These are phyloP conservation scores for Rhagonycha lutea DNA, from an alignment of 2,888 invertebrate genomes.

Conservation along the genomic window DNA sequence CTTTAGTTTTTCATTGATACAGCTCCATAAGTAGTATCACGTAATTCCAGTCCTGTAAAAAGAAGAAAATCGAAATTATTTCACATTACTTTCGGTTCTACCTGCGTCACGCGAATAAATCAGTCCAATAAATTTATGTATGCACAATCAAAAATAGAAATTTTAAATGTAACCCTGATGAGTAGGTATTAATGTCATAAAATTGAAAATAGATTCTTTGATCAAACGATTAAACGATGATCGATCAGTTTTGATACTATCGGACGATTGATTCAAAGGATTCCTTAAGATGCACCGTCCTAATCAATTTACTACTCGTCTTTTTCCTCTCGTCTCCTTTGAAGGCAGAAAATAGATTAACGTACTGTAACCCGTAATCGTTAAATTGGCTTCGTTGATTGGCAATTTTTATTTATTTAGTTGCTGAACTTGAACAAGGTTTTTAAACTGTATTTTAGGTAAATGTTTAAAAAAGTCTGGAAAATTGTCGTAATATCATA, in stretches of 20 bases:
- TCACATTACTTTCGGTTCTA: too few species aligned
- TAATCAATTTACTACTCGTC: constrained; percentile 42
- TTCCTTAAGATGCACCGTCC: constrained; percentile 40
- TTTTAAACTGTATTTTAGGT: too few species aligned
- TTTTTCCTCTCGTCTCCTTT: constrained; percentile 21
- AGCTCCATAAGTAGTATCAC: neutral
- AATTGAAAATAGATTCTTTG: too few species aligned
- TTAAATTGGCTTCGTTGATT: neutral
- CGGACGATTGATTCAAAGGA: constrained; percentile 40
- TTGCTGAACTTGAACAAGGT: too few species aligned
- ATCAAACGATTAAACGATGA: constrained; percentile 31
- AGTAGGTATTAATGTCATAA: too few species aligned
- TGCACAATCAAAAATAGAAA: neutral
- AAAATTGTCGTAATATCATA: too few species aligned
- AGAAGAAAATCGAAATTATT: neutral
- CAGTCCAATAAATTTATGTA: neutral
- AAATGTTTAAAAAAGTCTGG: too few species aligned
- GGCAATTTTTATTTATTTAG: too few species aligned
- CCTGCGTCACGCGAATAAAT: neutral
- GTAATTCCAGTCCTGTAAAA: neutral
- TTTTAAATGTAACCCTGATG: neutral
- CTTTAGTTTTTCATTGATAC: too few species aligned
- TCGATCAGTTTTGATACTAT: constrained; percentile 42
- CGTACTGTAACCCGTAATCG: constrained; percentile 30
- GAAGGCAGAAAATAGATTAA: constrained; percentile 31